phyloP scores from a whole-genome alignment of 2,888 invertebrate species.

The Dynastes hyllus region DNA sequence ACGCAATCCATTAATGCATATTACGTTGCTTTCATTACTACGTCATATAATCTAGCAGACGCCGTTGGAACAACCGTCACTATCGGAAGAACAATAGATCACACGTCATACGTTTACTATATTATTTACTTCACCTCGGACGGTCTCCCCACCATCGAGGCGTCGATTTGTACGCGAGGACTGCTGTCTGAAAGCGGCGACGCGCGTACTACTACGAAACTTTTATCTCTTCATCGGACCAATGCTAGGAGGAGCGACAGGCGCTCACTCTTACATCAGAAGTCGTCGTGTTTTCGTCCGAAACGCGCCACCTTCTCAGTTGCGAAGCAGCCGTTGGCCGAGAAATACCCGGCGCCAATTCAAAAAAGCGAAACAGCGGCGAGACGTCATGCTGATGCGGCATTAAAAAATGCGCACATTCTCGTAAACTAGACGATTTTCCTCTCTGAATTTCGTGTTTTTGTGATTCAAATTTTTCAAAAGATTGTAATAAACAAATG shows the following conservation, averaged over 20 bases:
- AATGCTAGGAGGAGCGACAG: slow-evolving; percentile 40
- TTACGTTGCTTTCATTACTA: not conserved
- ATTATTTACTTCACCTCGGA: no score
- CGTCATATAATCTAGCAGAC: not conserved
- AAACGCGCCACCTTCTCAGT: slow-evolving; percentile 39
- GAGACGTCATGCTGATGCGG: not conserved
- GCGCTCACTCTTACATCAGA: slow-evolving; percentile 46
- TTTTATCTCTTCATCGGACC: slow-evolving; percentile 44
- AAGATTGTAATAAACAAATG: not conserved
- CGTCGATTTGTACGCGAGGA: slow-evolving; percentile 37
- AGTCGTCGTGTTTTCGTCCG: slow-evolving; percentile 42
- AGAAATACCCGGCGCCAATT: slow-evolving; percentile 36
- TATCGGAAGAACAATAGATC: no score
- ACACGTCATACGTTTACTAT: no score
- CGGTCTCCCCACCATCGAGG: slow-evolving; percentile 23
- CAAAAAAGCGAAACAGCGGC: slow-evolving; percentile 15
- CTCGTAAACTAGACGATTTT: not conserved
- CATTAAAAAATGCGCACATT: slow-evolving; percentile 19
- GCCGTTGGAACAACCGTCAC: slow-evolving; percentile 16
- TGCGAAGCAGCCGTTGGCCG: slow-evolving; percentile 29
- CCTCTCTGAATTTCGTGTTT: not conserved
- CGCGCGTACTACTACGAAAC: slow-evolving; percentile 43
- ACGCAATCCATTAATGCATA: not conserved
- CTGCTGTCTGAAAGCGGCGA: slow-evolving; percentile 22
- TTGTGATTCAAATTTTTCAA: slow-evolving; percentile 24